Evolutionary conservation across 2,797 vertebrate species (phyloP).

Genomic region (Trichosurus vulpecula): DNA sequence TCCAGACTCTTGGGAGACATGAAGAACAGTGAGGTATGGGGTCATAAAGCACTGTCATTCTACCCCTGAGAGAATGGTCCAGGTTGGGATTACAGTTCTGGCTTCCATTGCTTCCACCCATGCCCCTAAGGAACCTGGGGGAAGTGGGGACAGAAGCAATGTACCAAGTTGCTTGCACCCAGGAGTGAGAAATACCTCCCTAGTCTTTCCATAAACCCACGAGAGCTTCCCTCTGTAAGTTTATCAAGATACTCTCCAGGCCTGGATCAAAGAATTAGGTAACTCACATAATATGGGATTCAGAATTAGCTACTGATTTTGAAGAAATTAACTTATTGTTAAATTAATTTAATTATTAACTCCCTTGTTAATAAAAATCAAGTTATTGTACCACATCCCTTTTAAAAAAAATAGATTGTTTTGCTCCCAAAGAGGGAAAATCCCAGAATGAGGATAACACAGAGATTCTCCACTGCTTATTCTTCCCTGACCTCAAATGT

Average conservation of each 20-base stretch:
- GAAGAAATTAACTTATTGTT: neutral
- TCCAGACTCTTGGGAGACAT: neutral
- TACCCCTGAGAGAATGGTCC: neutral
- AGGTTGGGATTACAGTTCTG: neutral
- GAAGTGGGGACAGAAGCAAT: neutral
- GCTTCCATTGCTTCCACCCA: neutral
- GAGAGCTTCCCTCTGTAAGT: neutral
- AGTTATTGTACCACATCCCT: neutral
- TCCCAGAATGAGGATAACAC: neutral
- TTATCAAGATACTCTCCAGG: neutral
- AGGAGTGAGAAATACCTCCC: neutral
- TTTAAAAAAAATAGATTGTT: neutral
- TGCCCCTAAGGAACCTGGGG: neutral
- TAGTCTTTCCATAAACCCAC: neutral
- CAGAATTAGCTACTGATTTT: neutral
- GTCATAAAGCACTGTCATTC: neutral
- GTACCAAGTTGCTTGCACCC: neutral
- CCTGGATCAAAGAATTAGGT: neutral
- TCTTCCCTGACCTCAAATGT: neutral
- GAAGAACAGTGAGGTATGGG: neutral
- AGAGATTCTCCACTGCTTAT: neutral
- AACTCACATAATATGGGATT: neutral
- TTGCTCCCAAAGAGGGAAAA: neutral
- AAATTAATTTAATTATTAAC: neutral
- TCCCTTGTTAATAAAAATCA: neutral